These are phyloP conservation scores for Caenorhabditis sp. DNA, from an alignment of 2,888 invertebrate species.

Conservation along the genomic window DNA sequence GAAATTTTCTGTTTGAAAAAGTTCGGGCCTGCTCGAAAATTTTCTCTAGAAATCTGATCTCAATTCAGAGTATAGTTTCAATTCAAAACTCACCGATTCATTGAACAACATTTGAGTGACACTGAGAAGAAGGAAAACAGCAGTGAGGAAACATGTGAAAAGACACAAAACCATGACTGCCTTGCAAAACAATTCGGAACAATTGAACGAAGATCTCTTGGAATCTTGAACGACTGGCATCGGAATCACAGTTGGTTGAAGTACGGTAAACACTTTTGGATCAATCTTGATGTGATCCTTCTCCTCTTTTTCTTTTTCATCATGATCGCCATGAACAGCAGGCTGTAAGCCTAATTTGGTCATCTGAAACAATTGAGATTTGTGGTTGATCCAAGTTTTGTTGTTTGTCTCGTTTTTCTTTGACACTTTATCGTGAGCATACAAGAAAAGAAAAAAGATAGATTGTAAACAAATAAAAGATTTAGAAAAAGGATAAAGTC, in stretches of 20 bases:
- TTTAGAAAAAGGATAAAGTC: background rate
- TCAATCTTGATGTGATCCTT: conserved; percentile 46
- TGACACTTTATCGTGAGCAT: background rate
- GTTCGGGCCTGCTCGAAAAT: no score
- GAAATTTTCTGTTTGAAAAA: no score
- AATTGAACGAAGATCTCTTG: background rate
- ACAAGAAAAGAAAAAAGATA: background rate
- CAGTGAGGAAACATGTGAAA: conserved; percentile 25
- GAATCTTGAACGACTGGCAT: conserved; percentile 19
- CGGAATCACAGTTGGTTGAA: conserved; percentile 44
- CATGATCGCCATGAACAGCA: conserved; percentile 43
- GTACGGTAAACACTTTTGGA: conserved; percentile 54
- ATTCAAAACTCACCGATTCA: background rate
- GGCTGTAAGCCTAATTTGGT: conserved; percentile 50
- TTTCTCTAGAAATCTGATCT: no score
- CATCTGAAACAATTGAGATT: conserved; percentile 45
- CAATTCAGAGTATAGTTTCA: no score
- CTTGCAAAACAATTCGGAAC: conserved; percentile 1
- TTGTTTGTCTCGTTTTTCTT: background rate
- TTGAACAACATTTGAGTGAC: conserved; percentile 14
- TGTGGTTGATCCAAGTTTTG: no score
- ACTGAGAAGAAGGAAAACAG: conserved; percentile 16
- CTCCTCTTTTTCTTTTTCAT: conserved; percentile 32
- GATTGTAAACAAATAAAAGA: background rate
- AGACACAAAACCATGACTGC: conserved; percentile 19